Evolutionary conservation across 2,888 invertebrate genomes (phyloP), one percentile per base, ranked within the genome.

Genomic region (Hirtodrosophila duncani): DNA sequence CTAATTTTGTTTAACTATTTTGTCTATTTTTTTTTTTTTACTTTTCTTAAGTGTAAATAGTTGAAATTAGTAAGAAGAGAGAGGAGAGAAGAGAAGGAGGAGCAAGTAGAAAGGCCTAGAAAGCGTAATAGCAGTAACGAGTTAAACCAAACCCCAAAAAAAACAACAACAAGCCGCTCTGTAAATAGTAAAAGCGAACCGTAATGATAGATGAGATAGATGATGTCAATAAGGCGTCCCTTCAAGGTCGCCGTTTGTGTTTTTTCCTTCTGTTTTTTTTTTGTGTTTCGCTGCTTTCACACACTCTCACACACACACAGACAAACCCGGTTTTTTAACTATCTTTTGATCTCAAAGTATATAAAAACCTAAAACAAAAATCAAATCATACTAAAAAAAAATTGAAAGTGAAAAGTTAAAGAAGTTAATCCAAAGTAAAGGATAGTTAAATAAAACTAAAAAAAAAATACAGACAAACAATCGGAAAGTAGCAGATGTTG

Each of bases 311-410:
- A n/a, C n/a, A n/a, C n/a, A n/a, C n/a, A n/a, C n/a, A n/a, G n/a
- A n/a, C n/a, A n/a, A 46, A 63, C 60, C 56, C 43, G 57, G 44
- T 51, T 62, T 67, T 78, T 83, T 72, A 77, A 79, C 82, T 82
- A 81, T 79, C 82, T 82, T 81, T 82, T 82, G 82, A 82, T 82
- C 82, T 82, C 82, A 79, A 80, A 52, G 50, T 63, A 62, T 57
- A 72, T 50, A 16, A 42, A 62, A 46, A 64, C 52, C 24, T 17
- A 36, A 49, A 33, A 36, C 23, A 55, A 38, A 56, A 39, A 61
- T 48, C 23, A 29, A 34, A 46, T 45, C 16, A 36, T 5, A 23
- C 39, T 53, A 30, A 30, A 53, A 39, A 38, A 42, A 43, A 50
- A 51, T 55, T 23, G 46, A 42, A 56, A 27, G 45, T 16, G 9